Evolutionary conservation across 2,797 vertebrate species (phyloP).

Genomic region (Rousettus madagascariensis): DNA sequence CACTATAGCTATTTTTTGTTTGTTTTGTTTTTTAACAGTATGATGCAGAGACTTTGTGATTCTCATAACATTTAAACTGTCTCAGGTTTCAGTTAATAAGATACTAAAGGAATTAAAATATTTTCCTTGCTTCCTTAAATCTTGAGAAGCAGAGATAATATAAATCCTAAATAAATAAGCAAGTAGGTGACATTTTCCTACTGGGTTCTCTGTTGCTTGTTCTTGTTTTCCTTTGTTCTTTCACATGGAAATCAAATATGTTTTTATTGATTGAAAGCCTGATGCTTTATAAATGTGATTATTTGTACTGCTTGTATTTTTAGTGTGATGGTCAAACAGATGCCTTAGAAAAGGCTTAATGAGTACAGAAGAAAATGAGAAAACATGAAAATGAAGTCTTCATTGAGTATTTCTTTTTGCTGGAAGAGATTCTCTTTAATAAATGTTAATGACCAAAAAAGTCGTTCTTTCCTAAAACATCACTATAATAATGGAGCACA

Average conservation of each 20-base stretch:
- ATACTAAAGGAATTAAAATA: background rate
- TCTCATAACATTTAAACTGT: background rate
- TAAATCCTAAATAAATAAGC: conserved; percentile 45
- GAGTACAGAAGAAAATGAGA: background rate
- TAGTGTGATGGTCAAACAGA: background rate
- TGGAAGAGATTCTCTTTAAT: conserved; percentile 19
- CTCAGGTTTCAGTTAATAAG: conserved; percentile 6
- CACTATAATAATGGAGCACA: background rate
- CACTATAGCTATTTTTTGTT: background rate
- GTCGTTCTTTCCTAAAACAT: background rate
- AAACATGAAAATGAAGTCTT: conserved; percentile 5
- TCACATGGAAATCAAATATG: conserved; percentile 45
- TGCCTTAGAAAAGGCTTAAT: conserved; percentile 5
- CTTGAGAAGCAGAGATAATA: background rate
- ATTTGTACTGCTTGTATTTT: conserved; percentile 39
- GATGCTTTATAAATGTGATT: conserved; percentile 29
- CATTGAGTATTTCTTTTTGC: background rate
- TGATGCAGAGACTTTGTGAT: conserved; percentile 16
- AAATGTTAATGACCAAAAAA: background rate
- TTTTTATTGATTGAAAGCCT: conserved; percentile 47
- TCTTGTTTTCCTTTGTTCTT: conserved; percentile 39
- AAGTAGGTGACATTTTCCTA: conserved; percentile 20
- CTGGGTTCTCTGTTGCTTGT: background rate
- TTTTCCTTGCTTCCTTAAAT: background rate
- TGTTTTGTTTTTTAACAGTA: background rate